These are phyloP conservation scores for Onychomys leucogaster DNA, from an alignment of 2,797 vertebrate species.

Conservation along the genomic window DNA sequence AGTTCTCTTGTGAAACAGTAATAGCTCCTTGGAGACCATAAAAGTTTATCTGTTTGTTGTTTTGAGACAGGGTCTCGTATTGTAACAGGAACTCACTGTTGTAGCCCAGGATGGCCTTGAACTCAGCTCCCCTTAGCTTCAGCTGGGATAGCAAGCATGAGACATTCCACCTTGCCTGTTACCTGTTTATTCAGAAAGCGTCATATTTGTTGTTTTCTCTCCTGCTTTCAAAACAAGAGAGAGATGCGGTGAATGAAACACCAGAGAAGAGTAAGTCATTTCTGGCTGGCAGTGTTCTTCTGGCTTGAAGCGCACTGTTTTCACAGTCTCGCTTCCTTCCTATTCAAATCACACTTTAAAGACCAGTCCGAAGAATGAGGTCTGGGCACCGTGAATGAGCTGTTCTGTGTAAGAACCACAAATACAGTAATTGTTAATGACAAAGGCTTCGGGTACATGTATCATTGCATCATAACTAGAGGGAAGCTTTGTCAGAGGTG, in stretches of 20 bases:
- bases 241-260: background rate
- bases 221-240: slow-evolving; percentile 52
- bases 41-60: background rate
- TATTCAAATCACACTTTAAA: slow-evolving; percentile 36
- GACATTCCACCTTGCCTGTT: background rate
- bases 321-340: slow-evolving; percentile 1
- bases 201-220: slow-evolving; percentile 30
- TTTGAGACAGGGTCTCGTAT: background rate
- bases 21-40: slow-evolving; percentile 12
- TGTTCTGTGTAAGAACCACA: no score
- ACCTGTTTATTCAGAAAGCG: slow-evolving; percentile 19
- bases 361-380: background rate
- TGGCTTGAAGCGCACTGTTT: slow-evolving; percentile 42
- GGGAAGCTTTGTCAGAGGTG: background rate
- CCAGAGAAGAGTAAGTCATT: slow-evolving; percentile 7
- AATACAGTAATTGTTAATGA: background rate
- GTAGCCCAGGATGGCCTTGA: background rate
- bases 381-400: background rate
- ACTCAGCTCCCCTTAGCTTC: background rate
- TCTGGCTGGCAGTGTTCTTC: slow-evolving; percentile 47
- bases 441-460: background rate
- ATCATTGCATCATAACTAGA: background rate
- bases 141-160: background rate
- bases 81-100: background rate
- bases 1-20: slow-evolving; percentile 24